Evolutionary conservation across 2,113 vertebrate genomes (phyloP).

Genomic region (Erpornis zantholeuca): DNA sequence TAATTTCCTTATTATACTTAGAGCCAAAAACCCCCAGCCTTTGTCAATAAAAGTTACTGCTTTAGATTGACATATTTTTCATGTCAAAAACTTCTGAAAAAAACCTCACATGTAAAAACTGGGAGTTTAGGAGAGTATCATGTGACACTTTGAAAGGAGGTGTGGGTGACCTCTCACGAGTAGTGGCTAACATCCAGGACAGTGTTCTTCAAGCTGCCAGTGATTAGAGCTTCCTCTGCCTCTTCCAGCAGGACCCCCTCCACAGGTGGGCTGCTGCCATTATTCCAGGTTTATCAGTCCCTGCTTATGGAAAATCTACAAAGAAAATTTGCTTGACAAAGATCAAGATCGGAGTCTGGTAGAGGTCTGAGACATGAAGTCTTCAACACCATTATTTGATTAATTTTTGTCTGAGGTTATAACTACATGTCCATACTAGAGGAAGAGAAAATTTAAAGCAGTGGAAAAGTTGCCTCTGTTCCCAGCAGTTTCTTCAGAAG

Average conservation of each 20-base stretch:
- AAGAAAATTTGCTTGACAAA: not conserved
- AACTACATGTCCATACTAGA: not conserved
- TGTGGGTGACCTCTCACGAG: not conserved
- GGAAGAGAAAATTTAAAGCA: not conserved
- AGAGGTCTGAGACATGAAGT: not conserved
- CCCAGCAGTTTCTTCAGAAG: not conserved
- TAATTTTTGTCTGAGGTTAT: not conserved
- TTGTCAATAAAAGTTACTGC: not conserved
- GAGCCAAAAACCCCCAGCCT: fast-evolving
- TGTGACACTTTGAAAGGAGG: not conserved
- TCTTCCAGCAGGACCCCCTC: not conserved
- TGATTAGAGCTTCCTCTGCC: not conserved
- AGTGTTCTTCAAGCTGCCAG: not conserved
- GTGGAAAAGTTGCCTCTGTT: not conserved
- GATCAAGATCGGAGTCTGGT: not conserved
- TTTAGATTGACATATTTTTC: not conserved
- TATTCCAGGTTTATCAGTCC: not conserved
- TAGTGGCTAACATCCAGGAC: not conserved
- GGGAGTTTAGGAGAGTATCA: not conserved
- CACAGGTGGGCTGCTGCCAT: not conserved
- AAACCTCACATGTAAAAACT: not conserved
- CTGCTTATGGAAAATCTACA: not conserved
- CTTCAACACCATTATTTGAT: not conserved
- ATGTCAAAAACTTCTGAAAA: not conserved
- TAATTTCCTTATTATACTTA: not conserved